Base-by-base conservation (phyloP, 2,113 vertebrate genomes). In the Archilochus colubris region DNA sequence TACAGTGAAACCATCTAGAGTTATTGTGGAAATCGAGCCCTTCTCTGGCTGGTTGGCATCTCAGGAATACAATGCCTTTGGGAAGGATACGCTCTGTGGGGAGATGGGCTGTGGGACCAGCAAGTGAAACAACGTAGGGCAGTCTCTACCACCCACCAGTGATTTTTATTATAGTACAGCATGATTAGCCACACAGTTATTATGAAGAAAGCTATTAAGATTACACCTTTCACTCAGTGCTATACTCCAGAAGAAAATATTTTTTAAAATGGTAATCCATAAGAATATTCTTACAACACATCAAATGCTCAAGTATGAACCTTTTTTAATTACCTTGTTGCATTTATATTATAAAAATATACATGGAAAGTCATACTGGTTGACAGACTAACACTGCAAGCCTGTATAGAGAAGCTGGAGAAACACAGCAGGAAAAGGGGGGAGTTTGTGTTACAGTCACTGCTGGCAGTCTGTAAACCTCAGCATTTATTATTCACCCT, bases 41-140 rank as follows among this genome's bases (percentile, higher is more conserved):
- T 36, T 75, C 10, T 82, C 36, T 79, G 44, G 5, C 31, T 59
- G 19, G 23, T 8, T 14, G 5, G 10, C 10, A 23, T 7, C 18
- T 75, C 57, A 66, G 31, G 19, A 78, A 6, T 4, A 13, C 24
- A 7, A 7, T 21, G 24, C 20, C 14, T 67, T 83, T 78, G 16
- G 22, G 19, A 75, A 3, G 3, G 7, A 40, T 14, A 8, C 0
- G 2, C 2, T 74, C 20, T 0, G 0, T 4, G 18, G 5, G 5
- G 12, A 6, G 1, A 20, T 5, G 22, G 19, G 23, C 10, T 82
- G 6, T 62, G 40, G 54, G 46, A 58, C 5, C 25, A 23, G 6
- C 16, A 44, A 3, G 6, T n/a, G 31, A 33, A 57, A 33, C 3
- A 50, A 69, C 24, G 17, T 9, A 40, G 30, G 12, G 55, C 7